Base-by-base conservation (phyloP, 2,797 vertebrate genomes). In the Coregonus suidteri region DNA sequence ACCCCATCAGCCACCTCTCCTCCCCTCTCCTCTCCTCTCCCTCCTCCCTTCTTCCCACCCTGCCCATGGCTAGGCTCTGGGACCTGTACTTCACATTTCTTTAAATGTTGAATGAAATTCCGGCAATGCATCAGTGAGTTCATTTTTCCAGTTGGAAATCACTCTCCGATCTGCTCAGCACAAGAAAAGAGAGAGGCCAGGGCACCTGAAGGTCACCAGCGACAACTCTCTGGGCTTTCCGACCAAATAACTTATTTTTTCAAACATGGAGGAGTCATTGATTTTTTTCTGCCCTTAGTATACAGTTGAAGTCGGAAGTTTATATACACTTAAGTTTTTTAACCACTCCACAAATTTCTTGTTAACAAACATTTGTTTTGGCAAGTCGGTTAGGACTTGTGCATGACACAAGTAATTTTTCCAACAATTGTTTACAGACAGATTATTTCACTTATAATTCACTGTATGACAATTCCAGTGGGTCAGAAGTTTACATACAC, bases 81-180 rank as follows among this genome's bases (percentile, higher is more conserved):
- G 75, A 87, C 83, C 81, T 9, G 77, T 82, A 87, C 75, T 70
- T 82, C 85, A 85, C 78, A 76, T 87, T 91, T 87, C 77, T 87
- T 85, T 85, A 83, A 87, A 91, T 86, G 90, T 90, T 91, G 88
- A 89, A 93, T 90, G 81, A 93, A 93, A 91, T 89, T 88, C 93
- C 89, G 54, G 80, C 86, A 84, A 87, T 88, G 90, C 91, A 91
- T 91, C 91, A 87, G 85, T 88, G 88, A 84, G 84, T 90, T 85
- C 81, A 84, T 89, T 88, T 90, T 82, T 71, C 79, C 54, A 78
- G 77, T 80, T 83, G 76, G 88, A 91, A 90, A 90, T 86, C 87
- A 85, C 83, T 79, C 20, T 67, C 78, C 82, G 86, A 92, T 92
- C 85, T 81, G 85, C 77, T 88, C 78, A 78, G 77, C 84, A 82